A percentile compares a stretch with the other conserved stretches of the same genome.
phyloP scores from a whole-genome alignment of 1,140 invertebrate genomes.

The Drosophila ercepeae region DNA sequence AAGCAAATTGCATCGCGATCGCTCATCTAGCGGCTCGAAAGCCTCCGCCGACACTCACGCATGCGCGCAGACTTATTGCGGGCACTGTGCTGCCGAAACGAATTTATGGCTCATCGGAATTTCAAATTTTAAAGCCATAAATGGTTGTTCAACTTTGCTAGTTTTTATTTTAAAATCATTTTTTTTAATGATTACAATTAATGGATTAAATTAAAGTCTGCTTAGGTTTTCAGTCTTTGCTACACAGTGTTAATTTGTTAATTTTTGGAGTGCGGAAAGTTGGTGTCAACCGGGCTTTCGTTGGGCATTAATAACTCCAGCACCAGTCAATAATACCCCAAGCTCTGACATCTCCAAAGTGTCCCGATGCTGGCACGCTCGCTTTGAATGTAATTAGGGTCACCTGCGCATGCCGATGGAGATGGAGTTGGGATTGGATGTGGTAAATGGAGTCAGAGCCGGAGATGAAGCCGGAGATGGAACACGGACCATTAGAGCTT shows the following conservation, averaged over 20 bases:
- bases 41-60: neutral
- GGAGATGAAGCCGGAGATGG: slow-evolving; percentile 30
- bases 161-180: neutral
- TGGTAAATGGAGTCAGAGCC: slow-evolving; percentile 25
- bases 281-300: slow-evolving; percentile 32
- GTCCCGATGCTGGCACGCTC: slow-evolving; percentile 43
- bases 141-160: neutral
- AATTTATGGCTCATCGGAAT: neutral
- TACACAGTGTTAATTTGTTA: slow-evolving; percentile 21
- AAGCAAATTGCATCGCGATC: slow-evolving; percentile 31
- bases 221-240: neutral
- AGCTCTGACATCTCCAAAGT: slow-evolving; percentile 32
- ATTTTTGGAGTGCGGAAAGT: slow-evolving; percentile 35
- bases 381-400: slow-evolving; percentile 65
- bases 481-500: slow-evolving; percentile 34
- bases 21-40: slow-evolving; percentile 7
- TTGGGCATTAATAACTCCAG: slow-evolving; percentile 45
- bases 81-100: slow-evolving; percentile 17
- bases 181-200: neutral
- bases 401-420: slow-evolving; percentile 36
- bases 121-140: neutral
- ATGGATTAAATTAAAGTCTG: no score
- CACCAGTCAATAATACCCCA: slow-evolving; percentile 52
- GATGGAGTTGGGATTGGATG: slow-evolving; percentile 33
- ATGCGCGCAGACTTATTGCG: neutral